These are phyloP conservation scores for Scarus forsteni DNA, from an alignment of 2,797 vertebrate genomes.

Conservation along the genomic window DNA sequence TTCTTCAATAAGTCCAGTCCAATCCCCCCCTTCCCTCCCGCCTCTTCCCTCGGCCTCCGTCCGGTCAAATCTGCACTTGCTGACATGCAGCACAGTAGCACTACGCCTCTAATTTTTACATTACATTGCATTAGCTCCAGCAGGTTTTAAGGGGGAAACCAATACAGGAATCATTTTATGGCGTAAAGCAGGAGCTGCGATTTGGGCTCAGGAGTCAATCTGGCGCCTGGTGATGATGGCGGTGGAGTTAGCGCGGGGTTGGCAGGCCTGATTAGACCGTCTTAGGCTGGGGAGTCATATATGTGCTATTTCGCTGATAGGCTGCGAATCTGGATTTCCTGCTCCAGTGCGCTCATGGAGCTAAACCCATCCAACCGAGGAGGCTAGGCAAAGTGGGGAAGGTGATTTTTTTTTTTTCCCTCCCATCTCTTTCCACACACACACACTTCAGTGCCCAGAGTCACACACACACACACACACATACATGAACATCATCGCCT, in stretches of 20 bases:
- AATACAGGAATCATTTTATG: constrained; percentile 85
- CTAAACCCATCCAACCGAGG: constrained; percentile 87
- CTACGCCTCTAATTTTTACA: constrained; percentile 75
- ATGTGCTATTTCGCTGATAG: constrained; percentile 87
- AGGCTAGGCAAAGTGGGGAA: constrained; percentile 82
- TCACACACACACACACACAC: constrained; percentile 42
- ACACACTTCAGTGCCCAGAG: constrained; percentile 18
- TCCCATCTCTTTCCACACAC: constrained; percentile 51
- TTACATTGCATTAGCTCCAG: constrained; percentile 80
- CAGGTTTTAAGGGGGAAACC: constrained; percentile 80
- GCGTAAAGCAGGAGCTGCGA: constrained; percentile 80
- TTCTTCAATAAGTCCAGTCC: too few species aligned
- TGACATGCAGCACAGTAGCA: constrained; percentile 65
- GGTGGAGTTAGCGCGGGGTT: constrained; percentile 76
- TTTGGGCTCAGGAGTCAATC: constrained; percentile 87
- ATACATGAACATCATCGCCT: constrained; percentile 54
- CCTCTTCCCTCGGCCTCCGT: constrained; percentile 22
- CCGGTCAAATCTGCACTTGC: constrained; percentile 70
- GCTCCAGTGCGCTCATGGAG: constrained; percentile 83
- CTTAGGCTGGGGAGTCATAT: constrained; percentile 83
- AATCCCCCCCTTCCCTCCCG: not conserved
- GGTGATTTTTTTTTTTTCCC: constrained; percentile 72
- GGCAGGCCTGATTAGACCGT: constrained; percentile 80
- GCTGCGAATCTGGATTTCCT: constrained; percentile 87
- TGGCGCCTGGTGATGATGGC: constrained; percentile 77